phyloP scores from a whole-genome alignment of 2,888 invertebrate genomes.

The Priocnemis perturbator region DNA sequence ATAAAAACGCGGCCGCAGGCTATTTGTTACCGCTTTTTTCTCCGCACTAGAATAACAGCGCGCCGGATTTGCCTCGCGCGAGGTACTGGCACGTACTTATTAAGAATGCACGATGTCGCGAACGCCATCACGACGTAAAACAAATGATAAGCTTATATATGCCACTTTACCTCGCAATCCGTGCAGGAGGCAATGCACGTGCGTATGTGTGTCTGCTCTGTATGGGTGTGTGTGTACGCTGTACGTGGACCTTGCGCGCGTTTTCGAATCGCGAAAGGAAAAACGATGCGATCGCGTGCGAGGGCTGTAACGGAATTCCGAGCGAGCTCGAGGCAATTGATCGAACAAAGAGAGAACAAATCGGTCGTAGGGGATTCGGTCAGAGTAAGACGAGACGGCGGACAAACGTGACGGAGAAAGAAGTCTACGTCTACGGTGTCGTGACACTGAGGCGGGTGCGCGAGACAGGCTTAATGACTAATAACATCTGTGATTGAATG shows the following conservation, averaged over 20 bases:
- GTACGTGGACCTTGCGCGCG: slow-evolving; percentile 19
- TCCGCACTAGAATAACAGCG: no score
- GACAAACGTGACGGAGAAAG: slow-evolving; percentile 50
- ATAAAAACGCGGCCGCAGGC: no score
- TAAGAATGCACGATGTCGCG: no score
- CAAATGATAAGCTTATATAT: no score
- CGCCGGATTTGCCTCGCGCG: no score
- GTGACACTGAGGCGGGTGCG: slow-evolving; percentile 51
- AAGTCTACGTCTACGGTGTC: slow-evolving; percentile 40
- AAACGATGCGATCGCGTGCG: slow-evolving; percentile 64
- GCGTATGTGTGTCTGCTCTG: neutral
- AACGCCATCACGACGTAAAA: no score
- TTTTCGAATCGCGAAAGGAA: slow-evolving; percentile 56
- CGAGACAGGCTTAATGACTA: slow-evolving; percentile 47
- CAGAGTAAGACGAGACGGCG: slow-evolving; percentile 39
- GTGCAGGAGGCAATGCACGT: neutral
- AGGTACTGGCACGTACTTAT: no score
- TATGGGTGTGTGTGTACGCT: no score
- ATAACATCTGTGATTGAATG: slow-evolving; percentile 39
- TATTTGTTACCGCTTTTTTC: no score
- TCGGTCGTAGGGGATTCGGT: slow-evolving; percentile 34
- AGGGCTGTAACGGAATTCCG: slow-evolving; percentile 63
- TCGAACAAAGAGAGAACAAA: slow-evolving; percentile 35
- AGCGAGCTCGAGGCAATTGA: slow-evolving; percentile 49
- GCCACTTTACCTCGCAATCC: no score